Evolutionary conservation across 2,113 vertebrate genomes (phyloP).

Genomic region (Corvus moneduloides): DNA sequence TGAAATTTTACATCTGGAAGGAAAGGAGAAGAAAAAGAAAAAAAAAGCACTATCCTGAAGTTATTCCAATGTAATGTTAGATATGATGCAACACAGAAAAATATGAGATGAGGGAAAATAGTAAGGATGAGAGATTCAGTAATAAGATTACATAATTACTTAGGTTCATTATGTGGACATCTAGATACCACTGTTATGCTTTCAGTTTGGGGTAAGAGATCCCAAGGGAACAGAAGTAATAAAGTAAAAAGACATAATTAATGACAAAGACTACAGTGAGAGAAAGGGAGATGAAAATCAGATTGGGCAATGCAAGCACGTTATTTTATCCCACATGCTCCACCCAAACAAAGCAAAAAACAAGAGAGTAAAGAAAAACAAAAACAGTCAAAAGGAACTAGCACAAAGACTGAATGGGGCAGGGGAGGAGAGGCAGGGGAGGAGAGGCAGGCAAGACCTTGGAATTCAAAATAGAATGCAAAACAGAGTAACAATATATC

Average conservation of each 20-base stretch:
- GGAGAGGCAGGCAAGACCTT: not conserved
- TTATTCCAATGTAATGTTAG: not conserved
- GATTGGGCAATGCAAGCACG: not conserved
- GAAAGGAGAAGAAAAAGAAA: not conserved
- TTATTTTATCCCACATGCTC: not conserved
- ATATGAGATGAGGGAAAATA: not conserved
- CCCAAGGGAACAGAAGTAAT: not conserved
- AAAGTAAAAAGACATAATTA: not conserved
- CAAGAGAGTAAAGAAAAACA: not conserved
- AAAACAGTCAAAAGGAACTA: not conserved
- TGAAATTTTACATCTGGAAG: not conserved
- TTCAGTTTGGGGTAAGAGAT: not conserved
- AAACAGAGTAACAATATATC: not conserved
- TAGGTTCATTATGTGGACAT: not conserved
- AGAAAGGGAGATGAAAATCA: not conserved
- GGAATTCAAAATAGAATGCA: not conserved
- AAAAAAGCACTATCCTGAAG: not conserved
- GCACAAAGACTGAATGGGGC: not conserved
- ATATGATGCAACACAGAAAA: not conserved
- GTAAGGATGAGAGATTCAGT: not conserved
- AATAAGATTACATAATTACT: not conserved
- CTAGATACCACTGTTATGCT: not conserved
- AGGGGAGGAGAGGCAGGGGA: rapidly evolving
- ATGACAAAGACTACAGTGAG: not conserved
- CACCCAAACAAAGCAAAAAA: not conserved